phyloP scores from a whole-genome alignment of 2,797 vertebrate genomes.

The Morelia viridis region DNA sequence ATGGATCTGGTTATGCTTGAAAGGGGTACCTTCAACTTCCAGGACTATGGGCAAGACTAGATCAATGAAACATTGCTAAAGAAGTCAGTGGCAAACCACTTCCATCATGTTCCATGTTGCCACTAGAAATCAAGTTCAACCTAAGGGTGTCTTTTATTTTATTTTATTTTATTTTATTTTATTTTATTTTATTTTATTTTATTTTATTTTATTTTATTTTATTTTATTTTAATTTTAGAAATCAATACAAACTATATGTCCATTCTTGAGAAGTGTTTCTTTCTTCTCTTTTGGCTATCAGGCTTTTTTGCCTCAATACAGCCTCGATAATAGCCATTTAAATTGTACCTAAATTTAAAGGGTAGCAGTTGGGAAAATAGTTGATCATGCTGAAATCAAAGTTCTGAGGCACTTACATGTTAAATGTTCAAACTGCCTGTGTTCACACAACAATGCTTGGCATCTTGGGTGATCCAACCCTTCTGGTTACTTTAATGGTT shows the following conservation, averaged over 20 bases:
- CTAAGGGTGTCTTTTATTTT: not conserved
- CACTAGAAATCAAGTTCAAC: not conserved
- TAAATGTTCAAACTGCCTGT: too few species aligned
- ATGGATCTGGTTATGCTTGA: not conserved
- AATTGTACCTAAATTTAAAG: not conserved
- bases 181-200: too few species aligned
- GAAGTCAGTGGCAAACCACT: not conserved
- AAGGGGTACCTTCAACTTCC: not conserved
- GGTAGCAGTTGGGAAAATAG: too few species aligned
- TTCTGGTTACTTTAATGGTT: too few species aligned
- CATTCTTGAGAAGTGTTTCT: not conserved
- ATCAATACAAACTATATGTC: not conserved
- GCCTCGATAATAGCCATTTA: not conserved
- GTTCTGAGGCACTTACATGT: too few species aligned
- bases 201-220: too few species aligned
- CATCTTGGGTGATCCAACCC: too few species aligned
- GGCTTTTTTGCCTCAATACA: not conserved
- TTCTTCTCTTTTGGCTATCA: not conserved
- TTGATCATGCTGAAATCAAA: too few species aligned
- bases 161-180: too few species aligned
- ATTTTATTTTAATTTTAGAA: too few species aligned
- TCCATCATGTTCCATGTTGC: not conserved
- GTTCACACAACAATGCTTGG: too few species aligned
- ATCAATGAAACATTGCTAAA: not conserved
- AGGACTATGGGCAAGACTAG: not conserved